Conservation (phyloP, 2,888 invertebrate species). For the Ommatoiulus sabulosus region DNA sequence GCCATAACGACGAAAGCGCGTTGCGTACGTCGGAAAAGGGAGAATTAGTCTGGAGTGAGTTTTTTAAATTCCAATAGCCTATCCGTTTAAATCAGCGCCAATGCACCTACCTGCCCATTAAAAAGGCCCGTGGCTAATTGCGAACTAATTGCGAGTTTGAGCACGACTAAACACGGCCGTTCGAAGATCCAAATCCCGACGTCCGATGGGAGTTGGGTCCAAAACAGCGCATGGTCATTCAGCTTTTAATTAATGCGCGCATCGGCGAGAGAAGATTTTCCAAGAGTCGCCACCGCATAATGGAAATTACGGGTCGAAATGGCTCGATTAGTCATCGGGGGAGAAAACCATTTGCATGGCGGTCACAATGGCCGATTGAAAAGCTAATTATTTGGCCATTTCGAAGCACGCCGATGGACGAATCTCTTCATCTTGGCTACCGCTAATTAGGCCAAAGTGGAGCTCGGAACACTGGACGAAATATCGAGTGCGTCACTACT, state of each 20-base stretch:
- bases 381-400: slow-evolving; percentile 28
- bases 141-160: slow-evolving; percentile 13
- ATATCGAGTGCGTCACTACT: too few species aligned
- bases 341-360: slow-evolving; percentile 37
- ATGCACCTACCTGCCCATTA: not conserved
- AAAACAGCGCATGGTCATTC: slow-evolving; percentile 38
- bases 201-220: slow-evolving; percentile 28
- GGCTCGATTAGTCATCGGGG: slow-evolving; percentile 24
- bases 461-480: not conserved
- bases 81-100: not conserved
- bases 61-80: not conserved
- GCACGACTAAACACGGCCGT: slow-evolving; percentile 23
- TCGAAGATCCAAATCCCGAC: not conserved
- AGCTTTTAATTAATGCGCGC: slow-evolving; percentile 34
- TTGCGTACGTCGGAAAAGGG: not conserved
- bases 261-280: slow-evolving; percentile 32
- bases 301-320: slow-evolving; percentile 37
- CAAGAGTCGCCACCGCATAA: not conserved
- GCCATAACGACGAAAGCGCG: not conserved
- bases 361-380: slow-evolving; percentile 32
- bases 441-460: not conserved
- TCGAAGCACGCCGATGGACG: not conserved
- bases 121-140: slow-evolving; percentile 14
- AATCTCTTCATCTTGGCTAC: not conserved
- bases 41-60: not conserved